These are phyloP conservation scores for Eclectus roratus DNA, from an alignment of 2,113 vertebrate species.

Conservation along the genomic window DNA sequence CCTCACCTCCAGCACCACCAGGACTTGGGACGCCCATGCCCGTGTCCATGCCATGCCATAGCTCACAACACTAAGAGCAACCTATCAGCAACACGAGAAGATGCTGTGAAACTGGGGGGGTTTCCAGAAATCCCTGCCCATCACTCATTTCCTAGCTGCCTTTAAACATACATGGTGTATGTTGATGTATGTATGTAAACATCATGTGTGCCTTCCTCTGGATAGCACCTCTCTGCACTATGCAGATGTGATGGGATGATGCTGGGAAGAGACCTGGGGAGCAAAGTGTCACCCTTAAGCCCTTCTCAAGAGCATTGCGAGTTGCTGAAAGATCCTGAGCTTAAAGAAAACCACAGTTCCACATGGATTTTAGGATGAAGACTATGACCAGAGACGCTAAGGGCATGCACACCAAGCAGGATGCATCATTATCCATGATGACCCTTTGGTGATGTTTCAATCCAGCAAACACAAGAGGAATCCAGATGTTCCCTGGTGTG, in stretches of 20 bases:
- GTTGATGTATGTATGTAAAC: too few species aligned
- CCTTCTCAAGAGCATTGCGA: background rate
- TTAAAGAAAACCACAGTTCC: background rate
- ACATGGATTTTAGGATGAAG: background rate
- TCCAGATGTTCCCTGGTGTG: background rate
- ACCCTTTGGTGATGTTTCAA: background rate
- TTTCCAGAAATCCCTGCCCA: background rate
- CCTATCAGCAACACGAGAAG: background rate
- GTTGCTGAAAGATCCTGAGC: background rate
- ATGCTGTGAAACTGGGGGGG: background rate
- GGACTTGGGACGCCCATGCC: background rate
- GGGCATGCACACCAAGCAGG: background rate
- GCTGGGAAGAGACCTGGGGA: background rate
- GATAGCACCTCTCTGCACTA: background rate
- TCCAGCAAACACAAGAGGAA: background rate
- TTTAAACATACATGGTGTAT: background rate
- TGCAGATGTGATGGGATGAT: background rate
- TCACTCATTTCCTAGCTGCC: slow-evolving; percentile 40
- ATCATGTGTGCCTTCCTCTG: background rate
- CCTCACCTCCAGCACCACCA: background rate
- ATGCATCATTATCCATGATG: rapidly evolving
- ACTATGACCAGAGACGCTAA: rapidly evolving
- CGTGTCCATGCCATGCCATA: rapidly evolving
- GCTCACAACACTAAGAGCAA: background rate
- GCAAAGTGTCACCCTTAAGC: background rate